A percentile compares a stretch with the other conserved stretches of the same genome.
These are phyloP conservation scores for Rutpela maculata DNA, from an alignment of 2,888 invertebrate species.

Conservation along the genomic window DNA sequence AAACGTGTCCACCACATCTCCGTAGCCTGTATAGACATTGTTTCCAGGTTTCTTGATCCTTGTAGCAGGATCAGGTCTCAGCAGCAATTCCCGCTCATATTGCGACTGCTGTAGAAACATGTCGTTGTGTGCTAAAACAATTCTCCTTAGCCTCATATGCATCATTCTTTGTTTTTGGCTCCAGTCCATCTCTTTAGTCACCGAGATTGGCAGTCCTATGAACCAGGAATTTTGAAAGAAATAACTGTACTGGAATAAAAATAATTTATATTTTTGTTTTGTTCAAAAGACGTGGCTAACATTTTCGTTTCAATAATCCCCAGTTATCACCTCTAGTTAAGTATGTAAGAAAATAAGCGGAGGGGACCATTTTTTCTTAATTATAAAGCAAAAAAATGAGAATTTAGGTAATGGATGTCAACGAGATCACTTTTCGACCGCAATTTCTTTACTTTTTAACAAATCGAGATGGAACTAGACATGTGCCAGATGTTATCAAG, in stretches of 20 bases:
- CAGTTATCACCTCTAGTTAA: too few relatives aligned
- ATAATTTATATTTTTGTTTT: not conserved
- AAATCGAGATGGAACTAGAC: too few relatives aligned
- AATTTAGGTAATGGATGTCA: too few relatives aligned
- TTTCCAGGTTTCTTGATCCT: constrained; percentile 64
- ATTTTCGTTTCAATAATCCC: too few relatives aligned
- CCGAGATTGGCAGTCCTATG: constrained; percentile 63
- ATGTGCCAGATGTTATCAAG: too few relatives aligned
- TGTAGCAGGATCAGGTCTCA: constrained; percentile 55
- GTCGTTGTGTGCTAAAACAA: constrained; percentile 68
- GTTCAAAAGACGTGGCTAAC: too few relatives aligned
- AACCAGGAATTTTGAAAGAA: constrained; percentile 68
- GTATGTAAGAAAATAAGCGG: too few relatives aligned
- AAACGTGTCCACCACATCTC: constrained; percentile 67
- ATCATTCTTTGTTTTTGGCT: constrained; percentile 67
- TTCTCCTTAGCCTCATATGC: constrained; percentile 69
- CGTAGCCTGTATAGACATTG: constrained; percentile 69
- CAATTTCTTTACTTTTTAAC: too few relatives aligned
- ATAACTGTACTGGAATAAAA: constrained; percentile 62
- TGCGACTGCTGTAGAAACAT: constrained; percentile 69
- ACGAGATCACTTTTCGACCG: too few relatives aligned
- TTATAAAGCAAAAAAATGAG: too few relatives aligned
- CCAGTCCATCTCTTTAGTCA: constrained; percentile 63
- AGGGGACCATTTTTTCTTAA: too few relatives aligned
- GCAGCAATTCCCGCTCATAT: constrained; percentile 63